A percentile compares a stretch with the other conserved stretches of the same genome.
These are phyloP conservation scores for Trichonephila clavata DNA, from an alignment of 1,140 invertebrate genomes.

Conservation along the genomic window DNA sequence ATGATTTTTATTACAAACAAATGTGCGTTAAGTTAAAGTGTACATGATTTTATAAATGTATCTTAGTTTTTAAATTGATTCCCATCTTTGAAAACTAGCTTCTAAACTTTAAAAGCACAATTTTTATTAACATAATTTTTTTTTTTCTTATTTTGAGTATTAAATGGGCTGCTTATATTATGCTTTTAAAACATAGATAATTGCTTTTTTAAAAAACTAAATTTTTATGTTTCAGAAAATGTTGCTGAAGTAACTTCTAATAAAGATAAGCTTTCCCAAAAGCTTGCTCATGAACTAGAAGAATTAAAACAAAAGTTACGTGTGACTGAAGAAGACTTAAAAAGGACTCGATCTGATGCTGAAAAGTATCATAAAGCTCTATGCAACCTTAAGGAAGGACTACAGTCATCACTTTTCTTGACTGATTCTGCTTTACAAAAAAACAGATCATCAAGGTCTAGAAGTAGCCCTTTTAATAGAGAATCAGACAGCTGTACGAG, in stretches of 20 bases:
- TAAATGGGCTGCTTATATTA: too few species aligned
- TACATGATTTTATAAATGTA: too few species aligned
- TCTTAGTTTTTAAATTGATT: too few species aligned
- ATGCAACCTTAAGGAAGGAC: conserved; percentile 28
- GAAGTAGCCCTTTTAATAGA: neutral
- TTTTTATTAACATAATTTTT: too few species aligned
- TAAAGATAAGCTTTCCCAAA: conserved; percentile 79
- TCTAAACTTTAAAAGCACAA: too few species aligned
- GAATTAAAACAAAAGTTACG: conserved; percentile 79
- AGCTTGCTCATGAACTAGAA: conserved; percentile 79
- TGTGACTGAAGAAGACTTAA: conserved; percentile 79
- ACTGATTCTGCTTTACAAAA: conserved; percentile 51
- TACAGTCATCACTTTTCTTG: conserved; percentile 47
- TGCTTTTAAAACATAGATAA: too few species aligned
- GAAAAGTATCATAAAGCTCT: conserved; percentile 67
- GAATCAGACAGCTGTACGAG: neutral
- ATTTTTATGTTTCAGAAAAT: conserved; percentile 77
- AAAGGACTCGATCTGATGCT: conserved; percentile 76
- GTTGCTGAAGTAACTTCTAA: conserved; percentile 78
- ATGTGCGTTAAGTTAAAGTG: too few species aligned
- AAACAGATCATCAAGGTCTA: conserved; percentile 15
- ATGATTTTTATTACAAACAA: too few species aligned
- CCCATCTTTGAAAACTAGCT: too few species aligned
- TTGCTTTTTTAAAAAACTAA: too few species aligned
- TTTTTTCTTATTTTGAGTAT: too few species aligned